Evolutionary conservation across 2,888 invertebrate genomes (phyloP), one percentile per base, ranked within the genome.

Genomic region (Orchestes rusci): DNA sequence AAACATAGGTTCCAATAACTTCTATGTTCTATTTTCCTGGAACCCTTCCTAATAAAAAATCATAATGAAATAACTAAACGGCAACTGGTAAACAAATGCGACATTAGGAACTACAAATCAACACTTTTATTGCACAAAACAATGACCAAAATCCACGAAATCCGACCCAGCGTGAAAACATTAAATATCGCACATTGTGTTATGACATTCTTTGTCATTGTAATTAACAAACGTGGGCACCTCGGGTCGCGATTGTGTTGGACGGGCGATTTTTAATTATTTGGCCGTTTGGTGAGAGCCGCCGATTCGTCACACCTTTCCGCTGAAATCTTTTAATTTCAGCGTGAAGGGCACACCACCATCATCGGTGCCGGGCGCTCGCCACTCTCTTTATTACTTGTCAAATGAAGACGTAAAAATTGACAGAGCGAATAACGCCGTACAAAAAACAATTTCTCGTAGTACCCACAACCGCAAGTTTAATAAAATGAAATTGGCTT

Each of bases 331-430:
- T 35, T 39, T 39, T 39, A 48, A 43, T 50, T 48, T 42, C 33
- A 37, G 17, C 48, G 45, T 49, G 51, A 52, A 51, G 51, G 51
- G 52, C 52, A 45, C 32, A 34, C 44, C 49, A 37, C 43, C 49
- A 41, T 18, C 35, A 8, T 35, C 35, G 13, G 19, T 18, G 12
- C 16, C 37, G 23, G 27, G 12, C 37, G 3, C 15, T 37, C 15
- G 35, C 35, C 20, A 19, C 35, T n/a, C n/a, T n/a, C 18, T 20
- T 27, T 37, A 28, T 28, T 27, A 28, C 44, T 51, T 51, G 53
- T 53, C 53, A 55, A 53, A 55, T 53, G 53, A 53, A 53, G 53
- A 53, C 43, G 51, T 54, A 43, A 37, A 43, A 43, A 36, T 43
- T 43, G 43, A 43, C 43, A 43, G 43, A 43, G 43, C 36, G 43